phyloP scores from a whole-genome alignment of 2,113 vertebrate species.

The Tapirus terrestris region DNA sequence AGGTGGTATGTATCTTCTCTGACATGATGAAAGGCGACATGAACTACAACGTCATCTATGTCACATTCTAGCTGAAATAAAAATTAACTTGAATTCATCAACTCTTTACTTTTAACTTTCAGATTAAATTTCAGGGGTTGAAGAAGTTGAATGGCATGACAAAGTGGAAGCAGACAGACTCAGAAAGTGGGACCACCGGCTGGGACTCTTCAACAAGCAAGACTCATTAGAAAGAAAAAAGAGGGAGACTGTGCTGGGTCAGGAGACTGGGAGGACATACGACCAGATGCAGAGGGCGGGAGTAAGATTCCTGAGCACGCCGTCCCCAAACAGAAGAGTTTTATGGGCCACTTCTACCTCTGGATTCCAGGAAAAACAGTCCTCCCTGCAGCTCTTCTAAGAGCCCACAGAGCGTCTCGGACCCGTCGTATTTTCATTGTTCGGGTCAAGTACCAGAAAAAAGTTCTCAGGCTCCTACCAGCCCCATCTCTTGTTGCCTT shows the following conservation, averaged over 20 bases:
- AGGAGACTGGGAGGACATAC: background rate
- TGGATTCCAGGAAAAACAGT: background rate
- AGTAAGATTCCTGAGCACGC: background rate
- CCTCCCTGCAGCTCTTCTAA: background rate
- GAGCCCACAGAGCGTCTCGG: background rate
- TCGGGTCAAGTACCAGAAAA: background rate
- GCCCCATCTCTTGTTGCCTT: background rate
- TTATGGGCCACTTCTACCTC: background rate
- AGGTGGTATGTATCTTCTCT: background rate
- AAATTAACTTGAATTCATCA: background rate
- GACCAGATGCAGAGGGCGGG: background rate
- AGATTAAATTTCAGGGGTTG: background rate
- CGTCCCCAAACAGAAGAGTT: background rate
- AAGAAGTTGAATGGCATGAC: background rate
- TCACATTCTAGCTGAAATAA: background rate
- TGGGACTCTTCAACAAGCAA: background rate
- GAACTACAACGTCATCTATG: background rate
- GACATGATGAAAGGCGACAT: background rate
- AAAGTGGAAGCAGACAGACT: background rate
- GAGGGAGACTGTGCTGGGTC: background rate
- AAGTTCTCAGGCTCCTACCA: background rate
- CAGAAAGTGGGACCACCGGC: background rate
- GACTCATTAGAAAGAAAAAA: background rate
- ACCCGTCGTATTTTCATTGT: background rate
- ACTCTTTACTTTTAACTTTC: constrained; percentile 22